Percentiles rank a stretch among this genome's conserved stretches.
phyloP scores from a whole-genome alignment of 1,140 invertebrate genomes.

The Tetramorium parvispinum region DNA sequence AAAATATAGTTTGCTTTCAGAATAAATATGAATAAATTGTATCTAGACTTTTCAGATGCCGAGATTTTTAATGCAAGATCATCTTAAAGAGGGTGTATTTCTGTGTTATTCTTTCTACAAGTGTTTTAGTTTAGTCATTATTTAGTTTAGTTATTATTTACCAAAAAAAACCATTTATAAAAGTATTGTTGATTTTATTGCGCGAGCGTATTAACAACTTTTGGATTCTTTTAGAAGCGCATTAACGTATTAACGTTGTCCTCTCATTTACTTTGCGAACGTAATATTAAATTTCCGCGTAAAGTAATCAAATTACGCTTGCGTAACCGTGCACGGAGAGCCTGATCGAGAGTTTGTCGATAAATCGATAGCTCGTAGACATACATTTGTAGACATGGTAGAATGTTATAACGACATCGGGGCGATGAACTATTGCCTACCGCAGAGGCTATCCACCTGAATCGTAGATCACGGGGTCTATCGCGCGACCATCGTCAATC shows the following conservation, averaged over 20 bases:
- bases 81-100: neutral
- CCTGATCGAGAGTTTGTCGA: constrained; percentile 14
- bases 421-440: constrained; percentile 42
- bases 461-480: constrained; percentile 41
- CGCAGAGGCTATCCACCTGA: constrained; percentile 12
- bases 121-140: no score
- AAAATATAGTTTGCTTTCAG: neutral
- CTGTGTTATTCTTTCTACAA: neutral
- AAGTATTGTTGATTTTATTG: neutral
- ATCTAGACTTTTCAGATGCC: neutral
- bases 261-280: neutral
- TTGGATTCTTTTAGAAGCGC: neutral
- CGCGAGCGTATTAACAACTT: neutral
- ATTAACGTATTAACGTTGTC: constrained; percentile 12
- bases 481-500: constrained; percentile 18
- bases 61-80: neutral
- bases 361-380: constrained; percentile 44
- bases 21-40: neutral
- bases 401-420: constrained; percentile 36
- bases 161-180: no score
- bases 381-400: neutral
- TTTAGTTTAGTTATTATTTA: no score
- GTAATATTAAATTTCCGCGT: constrained; percentile 42
- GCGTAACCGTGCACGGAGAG: constrained; percentile 15
- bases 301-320: constrained; percentile 47